Conservation (phyloP, 1,140 invertebrate species). For the Meteorus sp. region DNA sequence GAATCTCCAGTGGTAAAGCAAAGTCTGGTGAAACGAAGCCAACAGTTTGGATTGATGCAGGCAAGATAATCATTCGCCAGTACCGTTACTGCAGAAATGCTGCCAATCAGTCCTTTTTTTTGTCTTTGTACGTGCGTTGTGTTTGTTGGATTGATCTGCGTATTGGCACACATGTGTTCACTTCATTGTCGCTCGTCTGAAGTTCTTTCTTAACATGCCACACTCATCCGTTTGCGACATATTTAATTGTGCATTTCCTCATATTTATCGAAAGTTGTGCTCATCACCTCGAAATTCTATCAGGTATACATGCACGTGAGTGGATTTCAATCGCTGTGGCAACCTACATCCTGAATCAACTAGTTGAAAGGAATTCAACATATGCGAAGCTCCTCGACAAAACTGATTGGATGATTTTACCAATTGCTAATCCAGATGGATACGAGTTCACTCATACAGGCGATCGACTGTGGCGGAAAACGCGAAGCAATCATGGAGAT, state of each 20-base stretch:
- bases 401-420: conserved; percentile 82
- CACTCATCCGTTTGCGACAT: too few species aligned
- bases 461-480: conserved; percentile 84
- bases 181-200: too few species aligned
- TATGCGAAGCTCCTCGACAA: conserved; percentile 71
- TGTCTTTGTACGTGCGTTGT: too few species aligned
- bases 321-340: conserved; percentile 89
- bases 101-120: too few species aligned
- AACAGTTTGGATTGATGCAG: conserved; percentile 66
- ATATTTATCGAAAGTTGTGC: too few species aligned
- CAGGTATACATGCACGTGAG: conserved; percentile 87
- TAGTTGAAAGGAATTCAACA: conserved; percentile 72
- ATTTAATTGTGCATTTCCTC: too few species aligned
- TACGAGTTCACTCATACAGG: conserved; percentile 78
- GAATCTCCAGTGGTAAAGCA: conserved; percentile 57
- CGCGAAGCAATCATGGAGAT: conserved; percentile 62
- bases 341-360: conserved; percentile 78
- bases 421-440: conserved; percentile 85
- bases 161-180: too few species aligned
- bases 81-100: conserved; percentile 1
- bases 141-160: too few species aligned
- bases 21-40: conserved; percentile 54
- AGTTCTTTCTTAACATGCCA: too few species aligned
- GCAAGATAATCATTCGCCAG: conserved; percentile 42
- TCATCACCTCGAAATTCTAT: too few species aligned